A percentile compares a stretch with the other conserved stretches of the same genome.
phyloP scores from a whole-genome alignment of 2,113 vertebrate genomes.

The Grammomys dolichurus region DNA sequence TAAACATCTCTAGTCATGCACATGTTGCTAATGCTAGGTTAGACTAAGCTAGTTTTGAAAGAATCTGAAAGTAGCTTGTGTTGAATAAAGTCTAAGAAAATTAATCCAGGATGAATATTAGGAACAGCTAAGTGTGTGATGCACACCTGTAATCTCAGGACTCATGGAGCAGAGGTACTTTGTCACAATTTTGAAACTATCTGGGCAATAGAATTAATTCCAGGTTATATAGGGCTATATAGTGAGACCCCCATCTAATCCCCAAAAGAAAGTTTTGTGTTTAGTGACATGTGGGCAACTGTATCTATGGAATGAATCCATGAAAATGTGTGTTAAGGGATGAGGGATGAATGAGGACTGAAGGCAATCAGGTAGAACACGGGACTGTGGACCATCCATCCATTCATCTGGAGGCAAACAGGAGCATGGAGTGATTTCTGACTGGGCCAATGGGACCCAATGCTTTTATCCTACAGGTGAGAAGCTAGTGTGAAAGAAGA shows the following conservation, averaged over 20 bases:
- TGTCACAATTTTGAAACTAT: background rate
- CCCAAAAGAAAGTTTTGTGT: background rate
- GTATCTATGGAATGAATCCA: background rate
- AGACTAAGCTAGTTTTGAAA: background rate
- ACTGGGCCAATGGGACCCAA: too few species aligned
- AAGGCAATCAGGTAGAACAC: fast-evolving
- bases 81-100: background rate
- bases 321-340: background rate
- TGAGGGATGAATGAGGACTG: background rate
- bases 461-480: background rate
- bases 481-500: background rate
- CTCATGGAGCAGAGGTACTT: background rate
- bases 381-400: fast-evolving
- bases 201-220: background rate
- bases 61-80: background rate
- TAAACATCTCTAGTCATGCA: fast-evolving
- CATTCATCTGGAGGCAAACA: background rate
- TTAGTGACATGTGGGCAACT: background rate
- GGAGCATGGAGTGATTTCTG: background rate
- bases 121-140: background rate
- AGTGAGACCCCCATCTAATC: background rate
- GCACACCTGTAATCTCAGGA: background rate
- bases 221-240: background rate
- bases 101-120: background rate
- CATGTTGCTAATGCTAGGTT: background rate